Evolutionary conservation across 2,888 invertebrate genomes (phyloP).

Genomic region (Rhamnusium bicolor): DNA sequence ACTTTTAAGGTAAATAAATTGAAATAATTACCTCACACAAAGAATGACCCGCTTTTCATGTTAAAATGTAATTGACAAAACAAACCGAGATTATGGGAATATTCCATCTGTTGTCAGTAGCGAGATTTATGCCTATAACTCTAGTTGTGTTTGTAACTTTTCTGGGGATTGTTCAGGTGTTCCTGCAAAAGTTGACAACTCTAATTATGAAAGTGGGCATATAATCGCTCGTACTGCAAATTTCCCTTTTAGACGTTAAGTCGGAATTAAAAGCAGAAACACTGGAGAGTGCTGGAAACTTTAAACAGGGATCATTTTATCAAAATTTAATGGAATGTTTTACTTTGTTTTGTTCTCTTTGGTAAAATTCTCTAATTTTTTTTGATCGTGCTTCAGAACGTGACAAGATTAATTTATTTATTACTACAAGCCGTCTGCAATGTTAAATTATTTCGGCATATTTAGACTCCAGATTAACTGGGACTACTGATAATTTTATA

Average conservation of each 20-base stretch:
- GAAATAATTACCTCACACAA: conserved; percentile 4
- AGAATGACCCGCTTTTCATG: conserved; percentile 9
- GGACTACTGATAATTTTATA: too few species aligned
- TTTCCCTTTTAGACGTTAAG: not conserved
- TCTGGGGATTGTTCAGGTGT: conserved; percentile 43
- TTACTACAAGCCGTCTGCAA: not conserved
- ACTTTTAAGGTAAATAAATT: conserved; percentile 4
- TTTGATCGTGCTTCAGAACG: not conserved
- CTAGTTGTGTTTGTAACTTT: conserved; percentile 41
- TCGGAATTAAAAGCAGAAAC: conserved; percentile 11
- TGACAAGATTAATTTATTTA: not conserved
- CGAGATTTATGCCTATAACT: conserved; percentile 49
- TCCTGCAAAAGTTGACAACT: conserved; percentile 45
- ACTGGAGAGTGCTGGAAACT: not conserved
- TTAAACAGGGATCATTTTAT: not conserved
- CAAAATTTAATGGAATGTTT: not conserved
- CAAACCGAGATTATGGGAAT: conserved; percentile 40
- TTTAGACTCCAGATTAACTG: not conserved
- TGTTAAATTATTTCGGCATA: not conserved
- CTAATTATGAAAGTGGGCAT: conserved; percentile 44
- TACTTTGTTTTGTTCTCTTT: not conserved
- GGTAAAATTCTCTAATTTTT: not conserved
- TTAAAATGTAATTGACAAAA: conserved; percentile 39
- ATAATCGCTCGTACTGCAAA: conserved; percentile 17
- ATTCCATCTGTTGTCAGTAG: conserved; percentile 44